Percentiles rank a stretch among this genome's conserved stretches.
Conservation (phyloP, 2,888 invertebrate species). For the Conomelus anceps region DNA sequence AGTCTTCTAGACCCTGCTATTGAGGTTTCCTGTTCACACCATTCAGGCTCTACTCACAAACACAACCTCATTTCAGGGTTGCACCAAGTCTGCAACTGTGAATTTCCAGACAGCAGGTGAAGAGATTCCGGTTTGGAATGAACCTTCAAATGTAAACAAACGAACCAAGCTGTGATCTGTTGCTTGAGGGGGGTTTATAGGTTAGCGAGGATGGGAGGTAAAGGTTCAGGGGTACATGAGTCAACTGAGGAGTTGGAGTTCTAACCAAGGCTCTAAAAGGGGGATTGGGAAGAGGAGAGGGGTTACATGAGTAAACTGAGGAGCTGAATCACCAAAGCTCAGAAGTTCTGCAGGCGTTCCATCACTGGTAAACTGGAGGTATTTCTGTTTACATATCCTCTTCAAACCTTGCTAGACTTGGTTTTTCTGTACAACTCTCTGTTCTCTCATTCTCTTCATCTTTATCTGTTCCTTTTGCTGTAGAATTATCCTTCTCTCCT, state of each 20-base stretch:
- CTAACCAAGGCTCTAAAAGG: background rate
- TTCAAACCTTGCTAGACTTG: background rate
- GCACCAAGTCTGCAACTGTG: no score
- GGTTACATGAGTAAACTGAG: background rate
- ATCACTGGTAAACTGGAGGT: conserved; percentile 32
- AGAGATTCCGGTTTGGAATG: background rate
- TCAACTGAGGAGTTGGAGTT: background rate
- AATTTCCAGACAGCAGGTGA: no score
- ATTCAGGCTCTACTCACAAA: no score
- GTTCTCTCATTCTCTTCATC: conserved; percentile 30
- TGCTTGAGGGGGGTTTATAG: background rate
- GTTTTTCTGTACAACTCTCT: conserved; percentile 1
- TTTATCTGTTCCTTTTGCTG: conserved; percentile 22
- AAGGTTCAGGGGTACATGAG: background rate
- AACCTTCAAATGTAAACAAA: background rate
- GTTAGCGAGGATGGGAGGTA: background rate
- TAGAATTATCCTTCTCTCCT: conserved; percentile 21
- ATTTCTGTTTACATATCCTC: conserved; percentile 40
- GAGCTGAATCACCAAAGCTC: background rate
- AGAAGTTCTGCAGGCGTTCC: background rate
- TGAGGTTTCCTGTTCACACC: no score
- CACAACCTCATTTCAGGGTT: no score
- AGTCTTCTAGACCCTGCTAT: no score
- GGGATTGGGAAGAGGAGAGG: no score
- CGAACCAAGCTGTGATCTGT: background rate